Base-by-base conservation (phyloP, 1,140 invertebrate species). In the Caerostris extrusa region DNA sequence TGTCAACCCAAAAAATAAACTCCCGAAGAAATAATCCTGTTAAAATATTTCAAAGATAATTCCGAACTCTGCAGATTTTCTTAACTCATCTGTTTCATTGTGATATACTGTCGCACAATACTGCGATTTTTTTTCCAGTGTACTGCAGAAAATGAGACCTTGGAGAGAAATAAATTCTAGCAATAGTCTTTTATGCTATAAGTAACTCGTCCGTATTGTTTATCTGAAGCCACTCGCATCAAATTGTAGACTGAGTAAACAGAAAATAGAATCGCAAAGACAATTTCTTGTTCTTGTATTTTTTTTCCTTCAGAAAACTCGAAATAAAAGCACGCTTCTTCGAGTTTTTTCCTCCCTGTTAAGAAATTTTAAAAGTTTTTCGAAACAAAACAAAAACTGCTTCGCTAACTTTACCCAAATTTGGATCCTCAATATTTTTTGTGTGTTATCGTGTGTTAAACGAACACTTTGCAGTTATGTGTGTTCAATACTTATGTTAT, bases 161-260 rank as follows among this genome's bases (percentile, higher is more conserved):
- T 77, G 19, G 69, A 77, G 69, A 53, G 69, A 50, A 77, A 77
- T 77, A 77, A 77, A 77, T 77, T 77, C 69, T 77, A 50, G 34
- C 10, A 77, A 12, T 77, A 50, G 50, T 50, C 19, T 77, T 12
- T 77, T 77, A 12, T 77, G 4, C 7, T 50, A 77, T 77, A 77
- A 77, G 69, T 77, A 77, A 77, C 69, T 77, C 69, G 34, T 50
- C 34, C 34, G 34, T 77, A 77, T 77, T 77, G 34, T 77, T 77
- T 77, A 50, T 77, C 69, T 34, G 69, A 77, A 34, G 69, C 19
- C 19, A 77, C 34, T 77, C 69, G 69, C 69, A 77, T 77, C 34
- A 34, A 77, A 53, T 34, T 77, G 50, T 77, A 50, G 69, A 77
- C 69, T 77, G 19, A 77, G 69, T 34, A 77, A 77, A 77, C 69